Evolutionary conservation across 2,113 vertebrate species (phyloP), one percentile per base, ranked within the genome.

Genomic region (Ceyx margarethae): DNA sequence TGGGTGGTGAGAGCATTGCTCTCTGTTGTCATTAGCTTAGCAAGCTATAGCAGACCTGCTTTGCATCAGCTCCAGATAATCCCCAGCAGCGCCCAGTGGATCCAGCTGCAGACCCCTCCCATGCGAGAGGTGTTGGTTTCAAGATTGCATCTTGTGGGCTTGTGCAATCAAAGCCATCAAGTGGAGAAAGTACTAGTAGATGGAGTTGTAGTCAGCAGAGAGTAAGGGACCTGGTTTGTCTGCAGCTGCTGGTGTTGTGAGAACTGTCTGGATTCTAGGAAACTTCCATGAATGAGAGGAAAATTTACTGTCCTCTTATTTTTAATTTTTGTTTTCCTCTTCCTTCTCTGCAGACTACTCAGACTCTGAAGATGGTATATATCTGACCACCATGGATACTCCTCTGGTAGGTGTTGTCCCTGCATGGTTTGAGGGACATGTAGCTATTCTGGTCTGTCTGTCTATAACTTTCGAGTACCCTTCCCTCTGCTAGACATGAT

Each of bases 331-430:
- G 23, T 15, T 43, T 42, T 51, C 51, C 31, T 17, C 0, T 1
- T 7, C 7, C 3, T 15, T 1, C 14, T 16, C 26, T 82, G 60
- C 81, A 96, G 95, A 87, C 40, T 92, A 88, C 54, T 3, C 22
- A 21, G 95, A 95, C 64, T 82, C 72, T 66, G 95, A 97, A 68
- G 90, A 93, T 87, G 48, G 18, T 28, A 6, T 93, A 0, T 71
- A 87, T 42, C 77, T 94, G 65, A 75, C 75, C 77, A 92, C 91
- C 21, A 21, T 71, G 87, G 91, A 93, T 31, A 79, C 66, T 61
- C 83, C 95, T 89, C 11, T 65, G 95, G 96, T 97, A 95, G 11
- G 96, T 96, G 67, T 87, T 92, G 17, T 31, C 43, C 48, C 35
- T 66, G 33, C 15, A 7, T 22, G 26, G 23, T 67, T 61, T 51